phyloP scores from a whole-genome alignment of 2,888 invertebrate genomes.

The Caenorhabditis becei region DNA sequence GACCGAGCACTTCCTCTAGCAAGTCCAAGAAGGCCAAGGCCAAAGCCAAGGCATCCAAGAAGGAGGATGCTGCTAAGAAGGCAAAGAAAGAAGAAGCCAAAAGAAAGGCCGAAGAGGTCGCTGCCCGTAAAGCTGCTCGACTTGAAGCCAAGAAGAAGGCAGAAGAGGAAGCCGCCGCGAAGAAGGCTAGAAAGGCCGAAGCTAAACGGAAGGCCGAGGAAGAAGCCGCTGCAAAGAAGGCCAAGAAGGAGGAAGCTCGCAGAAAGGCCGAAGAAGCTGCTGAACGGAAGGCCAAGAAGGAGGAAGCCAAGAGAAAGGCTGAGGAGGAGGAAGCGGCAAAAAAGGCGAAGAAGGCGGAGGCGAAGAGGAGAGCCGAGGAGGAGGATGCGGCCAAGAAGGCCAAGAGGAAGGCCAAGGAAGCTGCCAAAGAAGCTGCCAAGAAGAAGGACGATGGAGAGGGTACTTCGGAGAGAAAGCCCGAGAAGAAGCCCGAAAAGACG shows the following conservation, averaged over 20 bases:
- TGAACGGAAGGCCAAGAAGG: neutral
- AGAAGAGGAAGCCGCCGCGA: constrained; percentile 5
- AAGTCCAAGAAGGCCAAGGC: neutral
- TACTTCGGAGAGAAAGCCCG: neutral
- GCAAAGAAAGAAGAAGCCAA: constrained; percentile 8
- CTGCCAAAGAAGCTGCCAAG: neutral
- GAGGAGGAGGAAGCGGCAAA: constrained; percentile 2
- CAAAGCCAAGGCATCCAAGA: constrained; percentile 6
- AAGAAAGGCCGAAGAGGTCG: constrained; percentile 8
- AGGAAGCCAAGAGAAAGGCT: neutral
- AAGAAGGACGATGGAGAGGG: constrained; percentile 1
- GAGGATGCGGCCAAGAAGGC: neutral
- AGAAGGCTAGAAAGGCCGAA: neutral
- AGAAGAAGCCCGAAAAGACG: no score
- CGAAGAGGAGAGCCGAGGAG: constrained; percentile 6
- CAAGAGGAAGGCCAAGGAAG: neutral
- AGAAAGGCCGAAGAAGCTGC: neutral
- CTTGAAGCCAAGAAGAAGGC: constrained; percentile 19
- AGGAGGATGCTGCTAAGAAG: neutral
- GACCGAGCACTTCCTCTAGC: constrained; percentile 12
- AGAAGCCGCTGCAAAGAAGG: neutral
- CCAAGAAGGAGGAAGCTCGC: neutral
- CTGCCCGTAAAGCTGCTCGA: no score
- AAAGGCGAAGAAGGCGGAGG: neutral
- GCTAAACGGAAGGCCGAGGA: neutral